phyloP scores from a whole-genome alignment of 2,888 invertebrate species.

The Drosophila flavopinicola region DNA sequence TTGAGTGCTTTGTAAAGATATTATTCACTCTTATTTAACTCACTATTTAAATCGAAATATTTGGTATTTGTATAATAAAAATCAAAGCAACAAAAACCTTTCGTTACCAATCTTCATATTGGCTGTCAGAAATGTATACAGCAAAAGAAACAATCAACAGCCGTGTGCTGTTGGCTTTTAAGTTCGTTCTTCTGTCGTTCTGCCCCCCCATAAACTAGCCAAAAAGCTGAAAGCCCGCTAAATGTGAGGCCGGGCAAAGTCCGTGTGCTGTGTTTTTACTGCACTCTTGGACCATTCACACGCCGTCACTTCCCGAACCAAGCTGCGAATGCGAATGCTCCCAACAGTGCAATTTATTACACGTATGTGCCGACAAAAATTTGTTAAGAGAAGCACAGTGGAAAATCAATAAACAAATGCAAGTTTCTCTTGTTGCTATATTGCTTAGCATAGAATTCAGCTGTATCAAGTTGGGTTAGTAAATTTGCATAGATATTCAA shows the following conservation, averaged over 20 bases:
- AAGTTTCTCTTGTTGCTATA: too few relatives aligned
- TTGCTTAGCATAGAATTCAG: too few relatives aligned
- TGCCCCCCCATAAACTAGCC: conserved; percentile 41
- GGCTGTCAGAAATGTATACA: conserved; percentile 28
- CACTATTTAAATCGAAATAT: conserved; percentile 6
- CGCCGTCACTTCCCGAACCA: conserved; percentile 57
- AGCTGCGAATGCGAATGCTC: conserved; percentile 41
- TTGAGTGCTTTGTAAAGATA: background rate
- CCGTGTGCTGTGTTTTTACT: conserved; percentile 49
- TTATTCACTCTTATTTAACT: background rate
- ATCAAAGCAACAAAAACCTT: conserved; percentile 27
- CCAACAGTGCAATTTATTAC: conserved; percentile 73
- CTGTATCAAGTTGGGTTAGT: too few relatives aligned
- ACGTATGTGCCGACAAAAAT: conserved; percentile 51
- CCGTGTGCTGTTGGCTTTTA: conserved; percentile 15
- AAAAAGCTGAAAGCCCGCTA: conserved; percentile 47
- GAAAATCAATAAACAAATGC: background rate
- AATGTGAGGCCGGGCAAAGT: conserved; percentile 34
- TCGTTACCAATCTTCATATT: conserved; percentile 28
- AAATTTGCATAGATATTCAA: too few relatives aligned
- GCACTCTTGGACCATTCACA: conserved; percentile 66
- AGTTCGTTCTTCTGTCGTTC: conserved; percentile 19
- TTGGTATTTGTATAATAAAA: conserved; percentile 1
- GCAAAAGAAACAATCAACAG: conserved; percentile 25
- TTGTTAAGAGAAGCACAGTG: conserved; percentile 20